Conservation (phyloP, 2,797 vertebrate genomes). For the Arctocebus calabarensis region DNA sequence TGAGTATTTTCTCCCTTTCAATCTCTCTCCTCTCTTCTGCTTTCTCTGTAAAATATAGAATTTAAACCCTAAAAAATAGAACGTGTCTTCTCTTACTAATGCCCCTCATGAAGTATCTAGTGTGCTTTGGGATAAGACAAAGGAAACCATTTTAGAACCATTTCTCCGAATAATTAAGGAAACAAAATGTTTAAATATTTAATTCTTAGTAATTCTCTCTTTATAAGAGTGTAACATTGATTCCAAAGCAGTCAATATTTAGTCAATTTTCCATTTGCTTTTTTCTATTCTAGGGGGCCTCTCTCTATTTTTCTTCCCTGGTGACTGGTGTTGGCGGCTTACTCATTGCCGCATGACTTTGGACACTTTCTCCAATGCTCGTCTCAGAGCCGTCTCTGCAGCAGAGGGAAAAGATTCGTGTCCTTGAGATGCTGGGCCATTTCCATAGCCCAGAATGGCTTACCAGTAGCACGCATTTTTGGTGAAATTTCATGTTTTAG, state of each 20-base stretch:
- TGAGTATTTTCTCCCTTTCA: not conserved
- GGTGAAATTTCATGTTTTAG: not conserved
- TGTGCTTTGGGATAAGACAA: not conserved
- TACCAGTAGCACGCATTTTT: not conserved
- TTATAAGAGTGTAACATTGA: not conserved
- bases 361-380: not conserved
- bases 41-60: slow-evolving; percentile 28
- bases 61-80: slow-evolving; percentile 17
- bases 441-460: too few species aligned
- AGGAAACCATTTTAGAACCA: not conserved
- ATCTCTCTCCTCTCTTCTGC: not conserved
- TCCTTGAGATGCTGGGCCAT: too few species aligned
- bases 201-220: not conserved
- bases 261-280: not conserved
- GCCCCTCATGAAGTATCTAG: not conserved
- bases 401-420: not conserved
- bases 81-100: not conserved
- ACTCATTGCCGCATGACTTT: not conserved
- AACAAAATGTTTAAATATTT: not conserved
- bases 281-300: not conserved
- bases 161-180: not conserved
- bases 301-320: not conserved
- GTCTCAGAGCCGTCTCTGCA: not conserved
- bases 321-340: not conserved
- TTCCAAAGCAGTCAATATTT: not conserved